Evolutionary conservation across 2,888 invertebrate species (phyloP), one percentile per base, ranked within the genome.

Genomic region (Cenopis cana): DNA sequence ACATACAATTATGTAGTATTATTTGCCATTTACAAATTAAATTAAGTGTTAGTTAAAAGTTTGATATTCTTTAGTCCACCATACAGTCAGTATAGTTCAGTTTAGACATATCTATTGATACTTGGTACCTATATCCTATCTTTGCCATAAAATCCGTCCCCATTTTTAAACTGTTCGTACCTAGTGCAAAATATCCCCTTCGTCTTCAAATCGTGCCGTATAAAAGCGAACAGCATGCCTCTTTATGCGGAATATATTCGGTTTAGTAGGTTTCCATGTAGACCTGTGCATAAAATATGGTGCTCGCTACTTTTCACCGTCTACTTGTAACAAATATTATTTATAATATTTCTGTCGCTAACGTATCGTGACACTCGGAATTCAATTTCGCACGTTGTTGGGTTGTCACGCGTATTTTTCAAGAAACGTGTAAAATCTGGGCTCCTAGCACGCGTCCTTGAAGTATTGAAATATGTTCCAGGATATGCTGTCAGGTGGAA

Each of bases 211-310:
- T 78, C 79, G 78, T 78, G 14, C 0, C 3, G 0, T 81, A 2
- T 86, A 85, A 90, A 86, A 46, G 41, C 1, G 0, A 29, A 41
- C 20, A 0, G 20, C 67, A 72, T 72, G 73, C 74, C 84, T 84
- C 82, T 87, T 88, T 85, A 86, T 85, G 79, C 83, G 79, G 83
- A 85, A 89, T 88, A 89, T 84, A 87, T 89, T 89, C 80, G 82
- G 86, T 86, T 89, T 88, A 88, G 89, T 88, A 87, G 81, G 84
- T 87, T 88, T 85, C 81, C 83, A 78, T 86, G 87, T 87, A 87
- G 85, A 89, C 82, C 84, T 87, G 86, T 82, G 83, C 83, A 87
- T 89, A 86, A 90, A 89, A 88, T 89, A 90, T 86, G 85, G 82
- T 83, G 78, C 80, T 77, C 77, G 69, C 78, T 81, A 78, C 80